Evolutionary conservation across 1,140 invertebrate species (phyloP).

Genomic region (Apis mellifera): DNA sequence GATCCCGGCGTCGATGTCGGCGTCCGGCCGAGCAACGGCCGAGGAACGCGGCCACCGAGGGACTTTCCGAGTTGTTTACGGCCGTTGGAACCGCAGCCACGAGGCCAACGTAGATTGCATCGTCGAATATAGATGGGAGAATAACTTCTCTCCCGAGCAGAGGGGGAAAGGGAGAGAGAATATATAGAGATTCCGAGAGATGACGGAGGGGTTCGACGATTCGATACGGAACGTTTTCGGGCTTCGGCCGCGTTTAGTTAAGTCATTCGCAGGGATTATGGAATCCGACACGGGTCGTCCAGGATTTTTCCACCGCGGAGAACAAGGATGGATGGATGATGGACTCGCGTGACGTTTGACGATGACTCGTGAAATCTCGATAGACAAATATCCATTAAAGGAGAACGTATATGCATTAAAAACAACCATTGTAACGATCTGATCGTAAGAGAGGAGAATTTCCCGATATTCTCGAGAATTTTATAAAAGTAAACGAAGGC

Average conservation of each 20-base stretch:
- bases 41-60: conserved; percentile 51
- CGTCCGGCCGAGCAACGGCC: conserved; percentile 36
- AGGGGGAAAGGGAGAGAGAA: conserved; percentile 34
- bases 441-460: neutral
- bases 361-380: conserved; percentile 26
- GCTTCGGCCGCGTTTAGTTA: conserved; percentile 72
- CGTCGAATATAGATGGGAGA: conserved; percentile 69
- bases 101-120: conserved; percentile 61
- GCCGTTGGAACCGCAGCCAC: conserved; percentile 48
- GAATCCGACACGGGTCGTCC: conserved; percentile 67
- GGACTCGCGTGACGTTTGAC: neutral
- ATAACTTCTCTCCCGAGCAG: conserved; percentile 58
- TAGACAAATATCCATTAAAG: neutral
- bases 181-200: neutral
- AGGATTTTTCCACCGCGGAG: conserved; percentile 27
- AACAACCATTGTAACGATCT: neutral
- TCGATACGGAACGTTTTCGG: conserved; percentile 70
- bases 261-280: conserved; percentile 73
- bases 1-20: conserved; percentile 45
- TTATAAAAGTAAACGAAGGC: conserved; percentile 9
- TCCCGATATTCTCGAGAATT: neutral
- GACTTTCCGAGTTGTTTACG: conserved; percentile 67
- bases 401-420: neutral
- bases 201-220: conserved; percentile 54
- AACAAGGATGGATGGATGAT: conserved; percentile 34